Conservation (phyloP, 2,113 vertebrate genomes). For the Marmota flaviventris region DNA sequence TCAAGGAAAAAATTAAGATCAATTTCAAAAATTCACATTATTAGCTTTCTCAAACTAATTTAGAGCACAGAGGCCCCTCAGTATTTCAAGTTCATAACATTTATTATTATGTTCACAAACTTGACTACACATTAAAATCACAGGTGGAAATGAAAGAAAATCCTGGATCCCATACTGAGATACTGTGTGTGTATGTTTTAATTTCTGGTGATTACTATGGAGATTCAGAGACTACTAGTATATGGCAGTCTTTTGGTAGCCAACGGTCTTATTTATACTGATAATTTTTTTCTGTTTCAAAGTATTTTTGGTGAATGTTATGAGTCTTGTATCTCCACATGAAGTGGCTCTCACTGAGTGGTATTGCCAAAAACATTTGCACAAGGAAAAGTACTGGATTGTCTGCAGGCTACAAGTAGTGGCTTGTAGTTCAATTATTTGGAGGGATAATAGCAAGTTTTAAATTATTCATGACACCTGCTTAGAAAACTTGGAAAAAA, state of each 20-base stretch:
- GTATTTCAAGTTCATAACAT: conserved; percentile 75
- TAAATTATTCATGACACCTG: conserved; percentile 71
- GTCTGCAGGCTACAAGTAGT: not conserved
- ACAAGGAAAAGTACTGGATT: conserved; percentile 31
- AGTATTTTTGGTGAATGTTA: not conserved
- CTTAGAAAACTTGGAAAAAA: conserved; percentile 44
- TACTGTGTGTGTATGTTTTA: not conserved
- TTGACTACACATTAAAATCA: conserved; percentile 61
- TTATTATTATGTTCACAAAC: conserved; percentile 70
- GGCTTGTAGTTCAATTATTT: conserved; percentile 63
- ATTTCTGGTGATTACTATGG: not conserved
- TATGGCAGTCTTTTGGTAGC: not conserved
- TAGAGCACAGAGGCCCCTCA: conserved; percentile 58
- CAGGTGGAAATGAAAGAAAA: conserved; percentile 59
- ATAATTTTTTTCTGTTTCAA: conserved; percentile 16
- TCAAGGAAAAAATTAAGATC: conserved; percentile 75
- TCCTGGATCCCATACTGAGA: not conserved
- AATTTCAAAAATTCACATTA: conserved; percentile 73
- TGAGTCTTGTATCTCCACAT: not conserved
- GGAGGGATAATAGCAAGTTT: conserved; percentile 56
- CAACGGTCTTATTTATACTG: not conserved
- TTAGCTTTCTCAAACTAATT: conserved; percentile 78
- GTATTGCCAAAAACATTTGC: conserved; percentile 32
- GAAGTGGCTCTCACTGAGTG: not conserved
- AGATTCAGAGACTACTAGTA: not conserved